These are phyloP conservation scores for Papilio polytes DNA, from an alignment of 1,140 invertebrate species.

Conservation along the genomic window DNA sequence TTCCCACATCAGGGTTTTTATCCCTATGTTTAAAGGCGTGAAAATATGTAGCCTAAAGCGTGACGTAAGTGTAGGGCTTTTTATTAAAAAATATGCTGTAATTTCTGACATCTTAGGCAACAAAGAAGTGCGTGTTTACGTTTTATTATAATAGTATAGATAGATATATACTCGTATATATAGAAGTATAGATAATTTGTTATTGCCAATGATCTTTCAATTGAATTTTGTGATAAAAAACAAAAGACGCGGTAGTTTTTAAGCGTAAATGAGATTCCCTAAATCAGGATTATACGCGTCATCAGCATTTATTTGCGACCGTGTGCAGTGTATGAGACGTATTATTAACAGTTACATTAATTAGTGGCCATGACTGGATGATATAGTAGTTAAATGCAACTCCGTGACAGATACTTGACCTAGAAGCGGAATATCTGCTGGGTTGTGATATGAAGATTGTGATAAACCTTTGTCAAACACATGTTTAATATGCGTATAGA, in stretches of 20 bases:
- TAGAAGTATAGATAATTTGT: too few relatives aligned
- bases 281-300: neutral
- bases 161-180: too few relatives aligned
- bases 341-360: neutral
- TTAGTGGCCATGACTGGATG: slow-evolving; percentile 11
- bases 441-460: neutral
- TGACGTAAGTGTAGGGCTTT: too few relatives aligned
- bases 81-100: too few relatives aligned
- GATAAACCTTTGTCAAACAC: neutral
- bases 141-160: too few relatives aligned
- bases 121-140: too few relatives aligned
- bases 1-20: too few relatives aligned
- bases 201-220: too few relatives aligned
- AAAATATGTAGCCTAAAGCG: too few relatives aligned
- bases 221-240: neutral
- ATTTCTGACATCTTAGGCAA: too few relatives aligned
- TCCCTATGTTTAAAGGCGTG: too few relatives aligned
- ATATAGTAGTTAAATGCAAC: neutral
- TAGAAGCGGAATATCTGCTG: neutral
- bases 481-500: too few relatives aligned
- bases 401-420: neutral
- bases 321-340: neutral
- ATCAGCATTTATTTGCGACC: neutral
- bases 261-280: neutral
- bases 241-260: neutral